phyloP scores from a whole-genome alignment of 2,113 vertebrate genomes.

The Strigops habroptila region DNA sequence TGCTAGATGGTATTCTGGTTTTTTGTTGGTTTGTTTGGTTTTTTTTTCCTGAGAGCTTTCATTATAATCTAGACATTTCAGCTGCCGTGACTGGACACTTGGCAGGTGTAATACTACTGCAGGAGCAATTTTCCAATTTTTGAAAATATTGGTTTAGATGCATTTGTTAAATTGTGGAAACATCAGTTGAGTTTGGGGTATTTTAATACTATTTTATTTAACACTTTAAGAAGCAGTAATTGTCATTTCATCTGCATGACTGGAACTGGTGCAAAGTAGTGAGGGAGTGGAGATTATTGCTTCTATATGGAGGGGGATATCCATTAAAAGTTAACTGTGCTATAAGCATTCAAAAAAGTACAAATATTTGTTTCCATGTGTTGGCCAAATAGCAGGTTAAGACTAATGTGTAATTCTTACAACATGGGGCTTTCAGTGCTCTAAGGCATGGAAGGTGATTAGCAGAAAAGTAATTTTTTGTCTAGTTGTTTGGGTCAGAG shows the following conservation, averaged over 20 bases:
- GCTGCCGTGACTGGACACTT: neutral
- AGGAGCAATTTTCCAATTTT: neutral
- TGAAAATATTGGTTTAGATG: neutral
- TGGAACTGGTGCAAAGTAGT: neutral
- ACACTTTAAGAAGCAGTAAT: neutral
- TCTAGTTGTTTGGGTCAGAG: neutral
- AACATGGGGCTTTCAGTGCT: neutral
- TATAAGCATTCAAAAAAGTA: neutral
- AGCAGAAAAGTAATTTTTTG: neutral
- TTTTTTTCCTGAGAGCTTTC: neutral
- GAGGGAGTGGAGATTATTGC: neutral
- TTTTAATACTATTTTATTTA: neutral
- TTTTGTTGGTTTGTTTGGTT: too few species aligned
- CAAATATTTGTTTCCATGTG: neutral
- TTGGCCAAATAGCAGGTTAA: neutral
- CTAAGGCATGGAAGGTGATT: neutral
- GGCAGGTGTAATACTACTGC: neutral
- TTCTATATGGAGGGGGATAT: neutral
- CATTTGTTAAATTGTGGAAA: neutral
- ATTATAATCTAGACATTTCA: conserved; percentile 15
- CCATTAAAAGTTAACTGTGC: neutral
- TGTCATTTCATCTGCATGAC: neutral
- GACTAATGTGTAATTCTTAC: neutral
- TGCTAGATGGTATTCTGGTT: neutral
- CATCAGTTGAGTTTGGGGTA: neutral